phyloP scores from a whole-genome alignment of 2,797 vertebrate genomes.

The Luscinia luscinia region DNA sequence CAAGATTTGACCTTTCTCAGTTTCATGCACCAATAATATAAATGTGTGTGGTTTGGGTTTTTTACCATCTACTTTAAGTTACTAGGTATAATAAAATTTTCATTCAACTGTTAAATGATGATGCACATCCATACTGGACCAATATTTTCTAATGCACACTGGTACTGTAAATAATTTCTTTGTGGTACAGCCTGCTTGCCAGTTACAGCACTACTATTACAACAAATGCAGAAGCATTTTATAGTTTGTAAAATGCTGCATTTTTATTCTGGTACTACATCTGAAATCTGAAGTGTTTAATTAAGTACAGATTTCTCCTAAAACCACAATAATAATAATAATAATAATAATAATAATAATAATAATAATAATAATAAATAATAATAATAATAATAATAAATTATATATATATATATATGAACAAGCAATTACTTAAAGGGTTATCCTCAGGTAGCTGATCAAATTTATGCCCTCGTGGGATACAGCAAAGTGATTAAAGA shows the following conservation, averaged over 20 bases:
- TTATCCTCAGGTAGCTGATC: neutral
- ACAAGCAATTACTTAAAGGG: neutral
- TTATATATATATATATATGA: neutral
- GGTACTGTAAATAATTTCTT: neutral
- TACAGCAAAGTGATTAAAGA: neutral
- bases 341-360: too few species aligned
- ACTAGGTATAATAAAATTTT: neutral
- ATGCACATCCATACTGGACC: neutral
- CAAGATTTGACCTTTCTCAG: neutral
- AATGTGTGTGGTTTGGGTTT: neutral
- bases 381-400: too few species aligned
- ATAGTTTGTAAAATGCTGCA: neutral
- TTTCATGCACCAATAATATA: neutral
- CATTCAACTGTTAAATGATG: neutral
- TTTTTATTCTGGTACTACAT: neutral
- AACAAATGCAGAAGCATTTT: neutral
- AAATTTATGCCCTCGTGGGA: neutral
- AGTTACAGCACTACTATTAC: neutral
- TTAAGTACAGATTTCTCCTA: neutral
- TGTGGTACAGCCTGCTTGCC: neutral
- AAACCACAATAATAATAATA: too few species aligned
- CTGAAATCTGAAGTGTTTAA: neutral
- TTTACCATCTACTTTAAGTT: neutral
- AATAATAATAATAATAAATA: too few species aligned
- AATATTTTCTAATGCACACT: neutral